phyloP scores from a whole-genome alignment of 2,797 vertebrate species.

The Pangasius mekongensis region DNA sequence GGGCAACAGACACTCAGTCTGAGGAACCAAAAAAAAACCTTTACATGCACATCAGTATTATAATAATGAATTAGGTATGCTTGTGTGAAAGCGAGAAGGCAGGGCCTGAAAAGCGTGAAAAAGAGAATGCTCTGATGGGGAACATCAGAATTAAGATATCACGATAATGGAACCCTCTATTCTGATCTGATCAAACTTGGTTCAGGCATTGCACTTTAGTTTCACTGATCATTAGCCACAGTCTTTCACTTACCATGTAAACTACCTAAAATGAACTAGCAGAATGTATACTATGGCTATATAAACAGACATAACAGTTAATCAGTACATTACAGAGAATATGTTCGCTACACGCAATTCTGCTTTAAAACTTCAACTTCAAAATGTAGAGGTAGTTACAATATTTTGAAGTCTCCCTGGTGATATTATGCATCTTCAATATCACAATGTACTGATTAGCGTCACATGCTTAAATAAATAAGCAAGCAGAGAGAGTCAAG shows the following conservation, averaged over 20 bases:
- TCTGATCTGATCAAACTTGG: background rate
- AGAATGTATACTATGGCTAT: background rate
- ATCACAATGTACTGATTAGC: background rate
- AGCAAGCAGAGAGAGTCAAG: background rate
- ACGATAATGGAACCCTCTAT: background rate
- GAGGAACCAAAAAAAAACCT: background rate
- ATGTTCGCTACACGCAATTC: background rate
- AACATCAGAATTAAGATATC: background rate
- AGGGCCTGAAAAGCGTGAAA: background rate
- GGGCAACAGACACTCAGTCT: conserved; percentile 85
- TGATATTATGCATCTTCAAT: background rate
- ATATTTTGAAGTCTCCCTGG: background rate
- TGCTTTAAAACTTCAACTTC: background rate
- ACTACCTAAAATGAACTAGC: background rate
- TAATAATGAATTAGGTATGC: background rate
- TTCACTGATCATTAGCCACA: background rate
- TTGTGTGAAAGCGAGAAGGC: background rate
- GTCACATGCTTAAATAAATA: background rate
- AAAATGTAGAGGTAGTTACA: background rate
- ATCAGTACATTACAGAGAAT: background rate
- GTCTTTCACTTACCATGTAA: background rate
- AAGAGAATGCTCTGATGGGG: background rate
- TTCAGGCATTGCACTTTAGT: background rate
- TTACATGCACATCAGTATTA: background rate
- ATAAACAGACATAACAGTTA: background rate